A percentile compares a stretch with the other conserved stretches of the same genome.
These are phyloP conservation scores for Microplitis deprimator DNA, from an alignment of 2,888 invertebrate genomes.

Conservation along the genomic window DNA sequence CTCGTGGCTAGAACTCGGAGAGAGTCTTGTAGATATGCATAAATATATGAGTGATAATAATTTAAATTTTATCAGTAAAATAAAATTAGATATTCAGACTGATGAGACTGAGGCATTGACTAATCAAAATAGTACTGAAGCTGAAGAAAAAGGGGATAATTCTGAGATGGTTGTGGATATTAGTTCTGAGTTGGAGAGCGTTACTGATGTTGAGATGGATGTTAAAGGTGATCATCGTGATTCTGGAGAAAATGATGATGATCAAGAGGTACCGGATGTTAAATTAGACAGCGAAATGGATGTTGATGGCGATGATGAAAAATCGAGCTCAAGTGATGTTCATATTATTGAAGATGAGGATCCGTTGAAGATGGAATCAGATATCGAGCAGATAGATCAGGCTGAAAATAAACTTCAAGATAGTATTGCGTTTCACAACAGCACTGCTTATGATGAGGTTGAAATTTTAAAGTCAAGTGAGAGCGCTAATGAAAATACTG, in stretches of 20 bases:
- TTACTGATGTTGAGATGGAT: constrained; percentile 49
- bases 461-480: constrained; percentile 32
- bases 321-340: constrained; percentile 61
- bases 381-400: constrained; percentile 52
- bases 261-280: constrained; percentile 48
- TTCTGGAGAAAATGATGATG: constrained; percentile 45
- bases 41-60: constrained; percentile 77
- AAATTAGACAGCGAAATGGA: constrained; percentile 58
- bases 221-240: constrained; percentile 39
- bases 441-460: constrained; percentile 47
- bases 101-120: constrained; percentile 62
- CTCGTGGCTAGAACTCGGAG: constrained; percentile 80
- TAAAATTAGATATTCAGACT: constrained; percentile 68
- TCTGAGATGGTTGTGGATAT: constrained; percentile 17
- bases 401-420: constrained; percentile 52
- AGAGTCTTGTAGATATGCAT: constrained; percentile 78
- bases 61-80: constrained; percentile 74
- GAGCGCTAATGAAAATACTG: constrained; percentile 53
- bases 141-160: constrained; percentile 43
- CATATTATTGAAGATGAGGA: constrained; percentile 64
- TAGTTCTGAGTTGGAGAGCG: constrained; percentile 45
- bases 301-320: constrained; percentile 60
- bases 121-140: constrained; percentile 44
- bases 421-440: constrained; percentile 25
- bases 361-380: constrained; percentile 56